phyloP scores from a whole-genome alignment of 2,888 invertebrate species.

The Chaitophorus viminalis region DNA sequence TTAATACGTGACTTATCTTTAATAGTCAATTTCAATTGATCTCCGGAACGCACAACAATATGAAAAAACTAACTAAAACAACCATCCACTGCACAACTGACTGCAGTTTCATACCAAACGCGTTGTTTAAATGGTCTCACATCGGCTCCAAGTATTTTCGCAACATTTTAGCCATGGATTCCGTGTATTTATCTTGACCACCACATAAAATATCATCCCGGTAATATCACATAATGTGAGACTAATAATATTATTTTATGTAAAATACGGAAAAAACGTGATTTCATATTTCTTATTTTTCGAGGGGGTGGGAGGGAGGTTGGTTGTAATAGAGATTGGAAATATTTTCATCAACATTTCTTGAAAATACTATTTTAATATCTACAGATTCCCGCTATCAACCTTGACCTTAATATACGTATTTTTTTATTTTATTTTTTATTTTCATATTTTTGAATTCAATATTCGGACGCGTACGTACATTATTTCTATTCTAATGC shows the following conservation, averaged over 20 bases:
- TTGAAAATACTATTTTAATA: not conserved
- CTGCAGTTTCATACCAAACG: not conserved
- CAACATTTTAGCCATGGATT: not conserved
- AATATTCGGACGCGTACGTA: not conserved
- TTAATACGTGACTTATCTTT: conserved; percentile 22
- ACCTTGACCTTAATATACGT: not conserved
- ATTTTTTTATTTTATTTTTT: not conserved
- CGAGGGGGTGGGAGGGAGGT: no score
- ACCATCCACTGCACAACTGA: not conserved
- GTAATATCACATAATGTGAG: conserved; percentile 4
- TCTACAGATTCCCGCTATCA: not conserved
- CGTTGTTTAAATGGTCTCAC: not conserved
- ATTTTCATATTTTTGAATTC: not conserved
- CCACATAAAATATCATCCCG: conserved; percentile 17
- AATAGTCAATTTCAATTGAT: conserved; percentile 21
- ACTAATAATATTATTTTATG: conserved; percentile 35
- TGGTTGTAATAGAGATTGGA: no score
- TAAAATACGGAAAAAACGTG: not conserved
- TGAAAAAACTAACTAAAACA: not conserved
- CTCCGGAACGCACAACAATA: not conserved
- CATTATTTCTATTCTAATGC: not conserved
- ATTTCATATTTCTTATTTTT: not conserved
- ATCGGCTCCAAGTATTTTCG: not conserved
- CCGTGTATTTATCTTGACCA: not conserved
- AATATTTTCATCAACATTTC: not conserved